phyloP scores from a whole-genome alignment of 2,797 vertebrate species.

The Channa striata region DNA sequence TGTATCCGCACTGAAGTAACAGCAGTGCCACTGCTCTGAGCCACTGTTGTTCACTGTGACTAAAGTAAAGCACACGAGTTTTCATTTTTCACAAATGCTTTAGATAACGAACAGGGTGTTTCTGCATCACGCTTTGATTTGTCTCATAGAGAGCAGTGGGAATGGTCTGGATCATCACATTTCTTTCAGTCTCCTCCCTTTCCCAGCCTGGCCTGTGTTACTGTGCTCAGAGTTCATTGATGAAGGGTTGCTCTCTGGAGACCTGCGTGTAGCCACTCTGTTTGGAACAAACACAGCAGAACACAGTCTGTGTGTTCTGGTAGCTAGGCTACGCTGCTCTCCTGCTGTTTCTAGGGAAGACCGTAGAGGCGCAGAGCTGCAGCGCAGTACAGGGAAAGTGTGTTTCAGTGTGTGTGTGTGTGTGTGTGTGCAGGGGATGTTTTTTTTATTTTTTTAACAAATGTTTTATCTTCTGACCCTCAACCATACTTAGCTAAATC shows the following conservation, averaged over 20 bases:
- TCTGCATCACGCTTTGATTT: conserved; percentile 38
- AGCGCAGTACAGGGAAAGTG: conserved; percentile 44
- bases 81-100: conserved; percentile 28
- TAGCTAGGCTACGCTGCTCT: conserved; percentile 76
- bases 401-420: conserved; percentile 27
- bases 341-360: conserved; percentile 75
- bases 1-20: conserved; percentile 34
- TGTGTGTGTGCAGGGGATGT: conserved; percentile 28
- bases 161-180: conserved; percentile 43
- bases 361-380: conserved; percentile 58
- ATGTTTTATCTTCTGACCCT: conserved; percentile 41
- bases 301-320: conserved; percentile 68
- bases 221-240: conserved; percentile 60
- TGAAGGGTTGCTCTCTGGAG: conserved; percentile 60
- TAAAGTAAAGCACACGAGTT: conserved; percentile 23
- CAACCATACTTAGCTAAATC: conserved; percentile 18
- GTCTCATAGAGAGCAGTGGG: conserved; percentile 19
- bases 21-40: conserved; percentile 34
- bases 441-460: conserved; percentile 44
- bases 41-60: conserved; percentile 32
- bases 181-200: conserved; percentile 20
- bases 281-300: conserved; percentile 69
- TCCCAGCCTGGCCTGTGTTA: conserved; percentile 17
- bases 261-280: conserved; percentile 60
- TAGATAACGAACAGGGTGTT: conserved; percentile 35